A percentile compares a stretch with the other conserved stretches of the same genome.
Conservation (phyloP, 2,797 vertebrate species). For the Mus spretus region DNA sequence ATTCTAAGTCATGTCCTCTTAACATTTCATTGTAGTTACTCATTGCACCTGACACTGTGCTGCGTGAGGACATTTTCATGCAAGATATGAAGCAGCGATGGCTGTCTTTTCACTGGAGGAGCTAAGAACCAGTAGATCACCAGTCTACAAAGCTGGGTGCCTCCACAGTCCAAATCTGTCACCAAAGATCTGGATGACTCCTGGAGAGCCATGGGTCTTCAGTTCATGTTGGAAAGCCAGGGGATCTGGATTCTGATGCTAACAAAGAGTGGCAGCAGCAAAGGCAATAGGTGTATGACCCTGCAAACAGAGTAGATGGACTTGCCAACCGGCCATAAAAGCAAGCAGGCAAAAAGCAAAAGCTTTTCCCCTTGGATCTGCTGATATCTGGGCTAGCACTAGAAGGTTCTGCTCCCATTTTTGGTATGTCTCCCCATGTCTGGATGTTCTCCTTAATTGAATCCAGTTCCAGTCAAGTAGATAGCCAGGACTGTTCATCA, state of each 20-base stretch:
- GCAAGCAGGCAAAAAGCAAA: not conserved
- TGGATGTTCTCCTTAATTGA: not conserved
- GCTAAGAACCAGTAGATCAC: not conserved
- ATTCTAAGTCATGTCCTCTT: not conserved
- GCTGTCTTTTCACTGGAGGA: not conserved
- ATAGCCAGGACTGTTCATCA: not conserved
- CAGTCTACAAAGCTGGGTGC: not conserved
- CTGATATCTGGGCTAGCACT: not conserved
- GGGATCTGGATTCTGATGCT: too few relatives aligned
- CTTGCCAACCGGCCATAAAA: not conserved
- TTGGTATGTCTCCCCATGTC: not conserved
- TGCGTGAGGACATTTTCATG: not conserved
- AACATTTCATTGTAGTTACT: not conserved
- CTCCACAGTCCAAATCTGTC: not conserved
- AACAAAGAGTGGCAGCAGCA: not conserved
- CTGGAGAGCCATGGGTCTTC: not conserved
- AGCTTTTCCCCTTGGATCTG: not conserved
- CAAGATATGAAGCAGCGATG: not conserved
- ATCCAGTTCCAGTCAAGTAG: not conserved
- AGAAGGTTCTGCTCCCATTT: not conserved
- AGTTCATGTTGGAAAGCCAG: not conserved
- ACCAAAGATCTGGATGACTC: too few relatives aligned
- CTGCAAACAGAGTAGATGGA: not conserved
- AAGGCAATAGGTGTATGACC: too few relatives aligned
- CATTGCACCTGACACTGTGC: not conserved